Base-by-base conservation (phyloP, 53 echinoderm and acorn worm species). In the Echinometra lucunter region DNA sequence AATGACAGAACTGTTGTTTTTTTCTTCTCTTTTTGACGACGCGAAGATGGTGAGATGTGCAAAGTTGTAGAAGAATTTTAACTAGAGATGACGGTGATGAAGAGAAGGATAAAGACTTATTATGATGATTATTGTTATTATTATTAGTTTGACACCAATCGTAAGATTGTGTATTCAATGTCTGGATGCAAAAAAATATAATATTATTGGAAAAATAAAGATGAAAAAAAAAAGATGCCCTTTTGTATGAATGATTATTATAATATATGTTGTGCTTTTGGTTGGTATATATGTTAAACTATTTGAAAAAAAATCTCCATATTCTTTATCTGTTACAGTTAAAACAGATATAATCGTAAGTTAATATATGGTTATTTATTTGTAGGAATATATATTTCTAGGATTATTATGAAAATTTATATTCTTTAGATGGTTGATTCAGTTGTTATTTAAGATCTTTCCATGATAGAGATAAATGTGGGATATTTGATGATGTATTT, bases 171-270 rank as follows among this genome's bases (percentile, higher is more conserved):
- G 93, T 78, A 92, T 78, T 92, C 80, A 92, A 66, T 92, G 93
- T 92, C 93, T 94, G 94, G 94, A 94, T 94, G 94, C 94, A 94
- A 94, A 67, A 93, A 94, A 94, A 82, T 94, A 94, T 94, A 85
- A 58, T 83, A 92, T 92, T 78, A 92, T 78, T 92, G 75, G 94
- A 94, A 94, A 94, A 94, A 94, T 94, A 94, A 94, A 94, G 66
- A 83, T 94, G 85, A 30, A 85, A 85, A 85, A 85, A 81, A 78
- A 78, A 78, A 40, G 78, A 78, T 78, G 38, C 19, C 3, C 42
- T 38, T n/a, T 15, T 12, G 38, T 78, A 21, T 38, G 35, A 21
- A 42, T 78, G 42, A 37, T 78, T 78, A 37, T 78, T 78, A 78
- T 42, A 21, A 19, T 40, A 40, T 40, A 35, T 42, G 78, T 19